Evolutionary conservation across 2,888 invertebrate species (phyloP).

Genomic region (Cheilosia grossa): DNA sequence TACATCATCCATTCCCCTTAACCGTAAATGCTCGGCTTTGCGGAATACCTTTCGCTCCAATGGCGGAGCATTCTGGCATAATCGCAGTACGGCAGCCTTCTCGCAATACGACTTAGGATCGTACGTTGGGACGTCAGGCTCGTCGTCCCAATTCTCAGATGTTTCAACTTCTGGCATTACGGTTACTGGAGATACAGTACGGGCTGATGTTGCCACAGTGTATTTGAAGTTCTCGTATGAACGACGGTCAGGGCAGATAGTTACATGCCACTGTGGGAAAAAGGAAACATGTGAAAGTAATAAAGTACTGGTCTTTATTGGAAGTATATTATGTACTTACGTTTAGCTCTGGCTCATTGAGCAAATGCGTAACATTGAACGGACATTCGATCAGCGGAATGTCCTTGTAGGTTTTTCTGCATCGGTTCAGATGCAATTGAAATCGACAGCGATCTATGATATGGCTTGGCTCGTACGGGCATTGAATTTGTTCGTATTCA

Average conservation of each 20-base stretch:
- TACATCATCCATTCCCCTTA: conserved; percentile 46
- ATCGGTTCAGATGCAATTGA: conserved; percentile 84
- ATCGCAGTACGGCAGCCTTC: conserved; percentile 76
- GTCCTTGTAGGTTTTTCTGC: conserved; percentile 83
- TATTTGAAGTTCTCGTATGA: conserved; percentile 76
- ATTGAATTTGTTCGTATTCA: conserved; percentile 81
- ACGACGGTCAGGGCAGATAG: conserved; percentile 74
- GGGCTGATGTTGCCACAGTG: neutral
- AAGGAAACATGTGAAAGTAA: neutral
- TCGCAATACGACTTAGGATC: conserved; percentile 75
- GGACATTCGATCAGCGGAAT: conserved; percentile 82
- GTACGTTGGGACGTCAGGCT: conserved; percentile 75
- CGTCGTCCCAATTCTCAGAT: conserved; percentile 76
- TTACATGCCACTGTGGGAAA: conserved; percentile 76
- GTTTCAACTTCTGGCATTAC: conserved; percentile 71
- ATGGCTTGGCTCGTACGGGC: conserved; percentile 85
- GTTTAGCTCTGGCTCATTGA: conserved; percentile 83
- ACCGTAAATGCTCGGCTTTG: conserved; percentile 76
- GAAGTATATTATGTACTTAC: conserved; percentile 32
- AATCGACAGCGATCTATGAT: conserved; percentile 83
- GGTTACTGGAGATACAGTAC: conserved; percentile 36
- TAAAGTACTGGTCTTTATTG: too few species aligned
- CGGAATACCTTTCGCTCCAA: conserved; percentile 76
- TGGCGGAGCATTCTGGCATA: conserved; percentile 77
- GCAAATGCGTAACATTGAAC: conserved; percentile 84